Conservation (phyloP, 2,113 vertebrate genomes). For the Rhynchopsitta pachyrhyncha region DNA sequence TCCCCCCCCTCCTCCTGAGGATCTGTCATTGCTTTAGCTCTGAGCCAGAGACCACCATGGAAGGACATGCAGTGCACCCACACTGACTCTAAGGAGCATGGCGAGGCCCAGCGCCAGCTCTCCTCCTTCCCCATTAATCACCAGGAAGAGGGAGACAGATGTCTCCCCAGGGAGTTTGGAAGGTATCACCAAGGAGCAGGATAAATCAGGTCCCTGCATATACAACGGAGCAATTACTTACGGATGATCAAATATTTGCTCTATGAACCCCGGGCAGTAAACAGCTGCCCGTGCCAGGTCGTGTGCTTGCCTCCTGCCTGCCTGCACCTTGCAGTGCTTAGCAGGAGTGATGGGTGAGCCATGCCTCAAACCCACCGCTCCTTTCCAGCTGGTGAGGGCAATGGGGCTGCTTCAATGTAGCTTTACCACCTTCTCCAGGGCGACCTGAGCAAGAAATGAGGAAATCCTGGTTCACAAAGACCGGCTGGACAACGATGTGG, state of each 20-base stretch:
- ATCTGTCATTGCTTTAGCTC: not conserved
- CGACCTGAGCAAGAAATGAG: not conserved
- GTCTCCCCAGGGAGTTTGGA: conserved; percentile 5
- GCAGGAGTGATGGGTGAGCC: not conserved
- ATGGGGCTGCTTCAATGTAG: not conserved
- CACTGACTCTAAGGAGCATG: not conserved
- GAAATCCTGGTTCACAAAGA: not conserved
- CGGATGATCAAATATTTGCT: not conserved
- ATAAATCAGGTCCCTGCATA: conserved; percentile 22
- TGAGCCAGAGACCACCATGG: conserved; percentile 11
- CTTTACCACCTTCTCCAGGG: not conserved
- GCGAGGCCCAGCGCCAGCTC: not conserved
- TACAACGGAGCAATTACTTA: not conserved
- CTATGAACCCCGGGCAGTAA: not conserved
- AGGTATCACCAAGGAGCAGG: not conserved
- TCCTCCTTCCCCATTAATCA: conserved; percentile 31
- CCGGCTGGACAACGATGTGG: not conserved
- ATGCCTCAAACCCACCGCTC: not conserved
- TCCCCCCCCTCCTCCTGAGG: not conserved
- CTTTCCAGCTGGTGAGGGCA: not conserved
- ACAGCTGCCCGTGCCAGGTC: not conserved
- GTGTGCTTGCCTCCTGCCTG: not conserved
- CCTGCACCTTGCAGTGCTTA: not conserved
- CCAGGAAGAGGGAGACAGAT: not conserved
- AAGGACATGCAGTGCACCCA: not conserved